Base-by-base conservation (phyloP, 2,888 invertebrate species). In the Synanthedon myopaeformis region DNA sequence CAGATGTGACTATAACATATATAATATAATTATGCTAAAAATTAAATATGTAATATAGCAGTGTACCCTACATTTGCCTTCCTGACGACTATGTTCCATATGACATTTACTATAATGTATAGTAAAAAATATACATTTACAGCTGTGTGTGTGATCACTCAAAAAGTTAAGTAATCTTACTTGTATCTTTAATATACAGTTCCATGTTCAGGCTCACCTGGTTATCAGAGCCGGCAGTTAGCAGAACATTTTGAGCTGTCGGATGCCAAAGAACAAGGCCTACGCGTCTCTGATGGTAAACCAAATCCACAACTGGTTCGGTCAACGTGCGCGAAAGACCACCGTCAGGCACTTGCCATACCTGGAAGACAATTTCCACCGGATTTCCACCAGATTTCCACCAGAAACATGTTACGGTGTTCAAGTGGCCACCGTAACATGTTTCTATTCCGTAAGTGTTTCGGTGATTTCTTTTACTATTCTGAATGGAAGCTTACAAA, bases 201-300 rank as follows among this genome's bases (percentile, higher is more conserved):
- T 35, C 4, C 50, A 4, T 4, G 28, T 35, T 35, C 10, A 35
- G 35, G 48, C 55, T 52, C 13, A 94, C 93, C 90, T 96, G 94
- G 83, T 96, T 96, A 72, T 96, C 96, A 11, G 96, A 95, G 55
- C 96, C 98, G 10, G 97, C 96, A 52, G 97, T 97, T 54, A 98
- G 92, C 55, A 99, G 89, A 41, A 99, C 94, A 82, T 98, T 98
- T 71, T 95, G 92, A 5, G 98, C 98, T 28, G 97, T 95, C 55
- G 98, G 98, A 88, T 99, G 98, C 98, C 99, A 98, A 58, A 98
- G 89, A 51, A 98, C 95, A 54, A 98, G 89, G 1, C 96, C 96
- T 35, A 98, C 97, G 65, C 97, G 90, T 55, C 98, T 89, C 85
- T 96, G 96, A 85, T 98, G 98, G 73, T 94, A 94, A 62, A 96